Evolutionary conservation across 1,140 invertebrate genomes (phyloP).

Genomic region (Pseudomyrmex cubaensis): DNA sequence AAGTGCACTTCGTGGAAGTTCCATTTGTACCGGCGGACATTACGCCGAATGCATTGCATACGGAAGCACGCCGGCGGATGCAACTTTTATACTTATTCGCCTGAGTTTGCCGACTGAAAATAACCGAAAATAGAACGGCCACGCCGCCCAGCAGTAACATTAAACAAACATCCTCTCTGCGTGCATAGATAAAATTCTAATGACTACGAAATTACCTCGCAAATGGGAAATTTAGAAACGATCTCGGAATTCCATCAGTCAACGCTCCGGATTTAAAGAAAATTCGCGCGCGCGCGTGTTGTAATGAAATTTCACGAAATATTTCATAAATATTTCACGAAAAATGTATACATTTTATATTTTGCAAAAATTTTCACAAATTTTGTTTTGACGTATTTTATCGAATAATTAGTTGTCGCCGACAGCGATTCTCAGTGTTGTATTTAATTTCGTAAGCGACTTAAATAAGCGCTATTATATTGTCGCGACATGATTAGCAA

Average conservation of each 20-base stretch:
- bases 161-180: slow-evolving; percentile 36
- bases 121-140: slow-evolving; percentile 41
- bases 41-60: slow-evolving; percentile 67
- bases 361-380: neutral
- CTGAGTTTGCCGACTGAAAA: slow-evolving; percentile 34
- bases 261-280: slow-evolving; percentile 8
- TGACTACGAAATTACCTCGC: slow-evolving; percentile 43
- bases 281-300: neutral
- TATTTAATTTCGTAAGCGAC: too few species aligned
- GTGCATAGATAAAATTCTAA: slow-evolving; percentile 48
- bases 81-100: slow-evolving; percentile 68
- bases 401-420: slow-evolving; percentile 13
- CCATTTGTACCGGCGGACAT: slow-evolving; percentile 69
- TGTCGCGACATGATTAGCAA: slow-evolving; percentile 11
- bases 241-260: neutral
- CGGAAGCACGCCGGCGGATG: slow-evolving; percentile 62
- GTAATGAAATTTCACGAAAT: neutral
- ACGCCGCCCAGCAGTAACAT: slow-evolving; percentile 32
- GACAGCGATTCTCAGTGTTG: neutral
- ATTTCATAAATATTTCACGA: neutral
- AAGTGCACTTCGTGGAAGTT: slow-evolving; percentile 62
- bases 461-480: slow-evolving; percentile 8
- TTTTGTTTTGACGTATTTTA: neutral
- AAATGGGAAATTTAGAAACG: slow-evolving; percentile 7
- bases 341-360: neutral